Percentiles rank a stretch among this genome's conserved stretches.
phyloP scores from a whole-genome alignment of 2,113 vertebrate species.

The Trachemys scripta region DNA sequence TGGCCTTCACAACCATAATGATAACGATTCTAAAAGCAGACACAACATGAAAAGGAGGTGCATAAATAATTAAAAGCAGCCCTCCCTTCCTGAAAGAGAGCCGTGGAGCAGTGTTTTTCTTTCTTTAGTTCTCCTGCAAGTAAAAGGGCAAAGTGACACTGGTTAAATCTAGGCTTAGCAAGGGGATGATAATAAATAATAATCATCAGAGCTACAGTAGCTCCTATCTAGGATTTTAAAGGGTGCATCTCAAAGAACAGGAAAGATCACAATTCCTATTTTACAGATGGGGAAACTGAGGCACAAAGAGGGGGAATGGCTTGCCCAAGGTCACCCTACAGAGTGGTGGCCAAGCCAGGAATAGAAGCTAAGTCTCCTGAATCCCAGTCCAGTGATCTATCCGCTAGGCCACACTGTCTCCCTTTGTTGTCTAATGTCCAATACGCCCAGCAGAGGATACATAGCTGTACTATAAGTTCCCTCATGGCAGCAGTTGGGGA shows the following conservation, averaged over 20 bases:
- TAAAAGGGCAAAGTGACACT: constrained; percentile 48
- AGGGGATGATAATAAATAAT: constrained; percentile 47
- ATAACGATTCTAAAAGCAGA: constrained; percentile 70
- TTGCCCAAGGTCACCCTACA: neutral
- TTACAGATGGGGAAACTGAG: constrained; percentile 47
- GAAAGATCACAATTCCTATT: neutral
- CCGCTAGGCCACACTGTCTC: neutral
- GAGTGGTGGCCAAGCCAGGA: neutral
- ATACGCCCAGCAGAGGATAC: neutral
- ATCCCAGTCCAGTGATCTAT: neutral
- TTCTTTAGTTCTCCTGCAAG: constrained; percentile 28
- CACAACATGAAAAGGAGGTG: constrained; percentile 72
- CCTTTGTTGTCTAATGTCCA: neutral
- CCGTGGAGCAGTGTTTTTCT: constrained; percentile 18
- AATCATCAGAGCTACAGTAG: constrained; percentile 6
- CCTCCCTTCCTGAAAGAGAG: constrained; percentile 62
- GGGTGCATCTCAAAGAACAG: neutral
- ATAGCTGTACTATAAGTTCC: neutral
- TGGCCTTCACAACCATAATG: constrained; percentile 67
- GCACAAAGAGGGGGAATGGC: constrained; percentile 10
- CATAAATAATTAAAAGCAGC: constrained; percentile 75
- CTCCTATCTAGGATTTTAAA: constrained; percentile 9
- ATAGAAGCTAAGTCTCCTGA: constrained; percentile 18
- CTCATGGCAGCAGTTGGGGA: neutral
- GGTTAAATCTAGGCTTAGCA: constrained; percentile 63